A percentile compares a stretch with the other conserved stretches of the same genome.
Conservation (phyloP, 2,797 vertebrate species). For the Microctenopoma lineatum region DNA sequence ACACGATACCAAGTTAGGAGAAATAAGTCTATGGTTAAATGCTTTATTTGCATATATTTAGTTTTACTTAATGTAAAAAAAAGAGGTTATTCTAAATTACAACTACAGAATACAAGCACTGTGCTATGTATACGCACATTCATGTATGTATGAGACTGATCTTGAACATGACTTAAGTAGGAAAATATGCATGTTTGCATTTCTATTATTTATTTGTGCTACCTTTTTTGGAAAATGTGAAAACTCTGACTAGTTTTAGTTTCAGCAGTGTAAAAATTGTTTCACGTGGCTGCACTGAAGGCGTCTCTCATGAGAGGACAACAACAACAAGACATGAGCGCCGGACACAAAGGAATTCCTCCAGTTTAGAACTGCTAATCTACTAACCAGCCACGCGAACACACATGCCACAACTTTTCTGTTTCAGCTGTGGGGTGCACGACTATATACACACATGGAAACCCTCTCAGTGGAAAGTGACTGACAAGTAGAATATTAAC, state of each 20-base stretch:
- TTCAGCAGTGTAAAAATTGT: background rate
- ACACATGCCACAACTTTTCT: conserved; percentile 9
- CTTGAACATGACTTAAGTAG: too few relatives aligned
- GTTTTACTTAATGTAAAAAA: background rate
- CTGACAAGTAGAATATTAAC: conserved; percentile 14
- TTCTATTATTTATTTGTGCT: too few relatives aligned
- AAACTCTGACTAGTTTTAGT: background rate
- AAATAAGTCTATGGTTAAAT: conserved; percentile 7
- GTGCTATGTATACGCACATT: background rate
- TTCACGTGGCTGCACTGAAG: conserved; percentile 5
- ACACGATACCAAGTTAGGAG: background rate
- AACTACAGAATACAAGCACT: background rate
- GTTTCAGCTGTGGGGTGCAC: conserved; percentile 38
- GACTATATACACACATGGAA: conserved; percentile 30
- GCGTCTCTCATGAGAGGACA: conserved; percentile 18
- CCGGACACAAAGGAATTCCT: conserved; percentile 17
- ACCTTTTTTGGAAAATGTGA: too few relatives aligned
- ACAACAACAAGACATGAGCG: conserved; percentile 36
- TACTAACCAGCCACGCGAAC: conserved; percentile 52
- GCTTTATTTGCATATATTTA: background rate
- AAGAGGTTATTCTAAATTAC: background rate
- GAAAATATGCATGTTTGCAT: too few relatives aligned
- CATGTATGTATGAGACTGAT: too few relatives aligned
- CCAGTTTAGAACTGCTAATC: conserved; percentile 45
- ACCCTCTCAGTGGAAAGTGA: conserved; percentile 2